Conservation (phyloP, 1,140 invertebrate genomes). For the Drosophila ogumai region DNA sequence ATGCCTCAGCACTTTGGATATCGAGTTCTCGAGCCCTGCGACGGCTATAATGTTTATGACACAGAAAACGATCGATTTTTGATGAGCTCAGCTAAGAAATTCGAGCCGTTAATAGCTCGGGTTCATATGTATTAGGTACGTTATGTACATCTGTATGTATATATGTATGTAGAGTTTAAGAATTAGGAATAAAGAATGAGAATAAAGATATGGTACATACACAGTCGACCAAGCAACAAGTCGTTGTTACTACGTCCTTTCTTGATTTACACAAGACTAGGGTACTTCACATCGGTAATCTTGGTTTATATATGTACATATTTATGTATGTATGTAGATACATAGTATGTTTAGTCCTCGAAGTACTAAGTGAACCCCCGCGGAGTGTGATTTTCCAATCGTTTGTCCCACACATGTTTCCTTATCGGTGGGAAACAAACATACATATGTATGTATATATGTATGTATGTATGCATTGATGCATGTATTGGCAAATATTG, state of each 20-base stretch:
- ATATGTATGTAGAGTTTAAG: not conserved
- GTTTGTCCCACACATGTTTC: not conserved
- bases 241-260: not conserved
- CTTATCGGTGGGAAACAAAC: not conserved
- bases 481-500: no score
- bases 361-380: not conserved
- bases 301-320: not conserved
- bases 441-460: not conserved
- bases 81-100: conserved; percentile 18
- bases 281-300: conserved; percentile 1
- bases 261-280: no score
- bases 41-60: conserved; percentile 4
- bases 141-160: not conserved
- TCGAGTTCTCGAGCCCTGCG: conserved; percentile 8
- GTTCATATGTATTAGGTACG: not conserved
- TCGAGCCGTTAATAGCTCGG: not conserved
- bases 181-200: not conserved
- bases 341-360: not conserved
- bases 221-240: not conserved
- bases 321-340: not conserved
- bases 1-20: conserved; percentile 19
- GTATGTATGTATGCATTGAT: not conserved
- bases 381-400: not conserved
- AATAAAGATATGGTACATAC: not conserved
- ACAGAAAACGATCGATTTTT: conserved; percentile 7